Evolutionary conservation across 2,888 invertebrate genomes (phyloP).

Genomic region (Nomada fucata): DNA sequence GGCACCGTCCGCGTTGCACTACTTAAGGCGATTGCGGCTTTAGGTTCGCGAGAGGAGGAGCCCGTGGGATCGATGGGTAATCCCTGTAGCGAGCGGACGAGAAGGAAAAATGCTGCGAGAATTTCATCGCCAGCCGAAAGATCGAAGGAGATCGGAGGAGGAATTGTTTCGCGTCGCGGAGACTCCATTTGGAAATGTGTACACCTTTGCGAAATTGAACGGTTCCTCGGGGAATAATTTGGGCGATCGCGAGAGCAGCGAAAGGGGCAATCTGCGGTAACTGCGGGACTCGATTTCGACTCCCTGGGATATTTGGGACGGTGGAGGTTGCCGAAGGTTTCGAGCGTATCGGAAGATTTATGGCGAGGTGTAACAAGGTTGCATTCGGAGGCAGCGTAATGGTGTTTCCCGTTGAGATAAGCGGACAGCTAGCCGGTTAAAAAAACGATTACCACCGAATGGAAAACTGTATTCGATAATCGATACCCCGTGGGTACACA

Average conservation of each 20-base stretch:
- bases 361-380: conserved; percentile 26
- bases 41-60: not conserved
- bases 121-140: not conserved
- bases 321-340: too few species aligned
- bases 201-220: too few species aligned
- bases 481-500: not conserved
- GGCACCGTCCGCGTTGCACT: conserved; percentile 33
- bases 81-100: not conserved
- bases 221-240: too few species aligned
- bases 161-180: not conserved
- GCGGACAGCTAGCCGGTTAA: not conserved
- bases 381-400: conserved; percentile 17
- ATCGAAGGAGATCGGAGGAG: not conserved
- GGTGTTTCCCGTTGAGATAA: conserved; percentile 27
- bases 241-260: too few species aligned
- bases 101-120: conserved; percentile 15
- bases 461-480: not conserved
- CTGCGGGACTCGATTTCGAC: too few species aligned
- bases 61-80: conserved; percentile 15
- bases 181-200: not conserved
- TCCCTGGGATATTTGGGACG: too few species aligned
- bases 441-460: not conserved
- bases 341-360: conserved; percentile 27
- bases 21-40: conserved; percentile 48
- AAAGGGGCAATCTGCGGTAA: too few species aligned